Base-by-base conservation (phyloP, 2,113 vertebrate genomes). In the Anas platyrhynchos region DNA sequence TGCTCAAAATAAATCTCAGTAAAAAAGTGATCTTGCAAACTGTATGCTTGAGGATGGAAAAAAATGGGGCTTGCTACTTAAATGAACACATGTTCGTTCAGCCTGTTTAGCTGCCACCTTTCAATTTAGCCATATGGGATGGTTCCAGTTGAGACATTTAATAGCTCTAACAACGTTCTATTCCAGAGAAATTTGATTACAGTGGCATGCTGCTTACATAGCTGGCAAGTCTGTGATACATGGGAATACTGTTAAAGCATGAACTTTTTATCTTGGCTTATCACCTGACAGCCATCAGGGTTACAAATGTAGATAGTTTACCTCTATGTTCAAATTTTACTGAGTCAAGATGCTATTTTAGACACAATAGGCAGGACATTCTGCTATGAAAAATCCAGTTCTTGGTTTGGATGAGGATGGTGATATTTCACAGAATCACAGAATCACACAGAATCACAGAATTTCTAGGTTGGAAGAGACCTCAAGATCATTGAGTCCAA, bases 151-250 rank as follows among this genome's bases (percentile, higher is more conserved):
- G 82, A 83, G 69, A 91, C 74, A 84, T 81, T 95, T 96, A 96
- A 95, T 92, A 95, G 86, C 68, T 55, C 32, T 96, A 97, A 98
- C 83, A 95, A 88, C 68, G 93, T 97, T 54, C 81, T 88, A 21
- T 93, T 97, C 65, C 83, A 75, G 38, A 94, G 84, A 96, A 95
- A 96, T 96, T 89, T 91, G 84, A 84, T 97, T 96, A 87, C 13
- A 52, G 61, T 85, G 81, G 65, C 63, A 82, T 72, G 77, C 46
- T 74, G 62, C 48, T 95, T 75, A 55, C 55, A 36, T 61, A 83
- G 32, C 62, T 82, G 87, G 82, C 86, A 94, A 66, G 43, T 21
- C 41, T 89, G 20, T 69, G 44, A 50, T 89, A 85, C 75, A 83
- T 36, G 36, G 38, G 52, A 92, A 87, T 89, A 41, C 78, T 94